Conservation (phyloP, 2,888 invertebrate genomes). For the Ptilodon capucinus region DNA sequence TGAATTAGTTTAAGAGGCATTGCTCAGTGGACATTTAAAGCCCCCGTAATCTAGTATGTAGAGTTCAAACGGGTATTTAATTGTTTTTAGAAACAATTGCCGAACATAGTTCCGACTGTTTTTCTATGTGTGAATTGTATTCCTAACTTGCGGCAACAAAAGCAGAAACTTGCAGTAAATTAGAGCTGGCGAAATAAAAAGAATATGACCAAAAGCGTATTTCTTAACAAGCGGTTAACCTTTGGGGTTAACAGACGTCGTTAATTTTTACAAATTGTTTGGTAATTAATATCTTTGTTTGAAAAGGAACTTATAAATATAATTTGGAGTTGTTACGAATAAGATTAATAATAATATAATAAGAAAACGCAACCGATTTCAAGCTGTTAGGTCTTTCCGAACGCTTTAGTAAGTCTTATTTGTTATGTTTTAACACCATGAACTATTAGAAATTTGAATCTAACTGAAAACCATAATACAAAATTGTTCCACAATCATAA, state of each 20-base stretch:
- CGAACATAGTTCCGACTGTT: slow-evolving; percentile 47
- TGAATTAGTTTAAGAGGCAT: too few relatives aligned
- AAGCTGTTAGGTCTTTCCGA: too few relatives aligned
- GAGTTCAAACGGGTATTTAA: slow-evolving; percentile 57
- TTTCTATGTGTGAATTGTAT: slow-evolving; percentile 48
- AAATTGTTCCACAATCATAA: too few relatives aligned
- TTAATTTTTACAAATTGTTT: slow-evolving; percentile 30
- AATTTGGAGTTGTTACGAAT: too few relatives aligned
- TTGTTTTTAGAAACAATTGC: slow-evolving; percentile 66
- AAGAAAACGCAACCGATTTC: too few relatives aligned
- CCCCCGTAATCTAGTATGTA: slow-evolving; percentile 54
- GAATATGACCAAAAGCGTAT: slow-evolving; percentile 21
- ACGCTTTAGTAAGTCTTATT: too few relatives aligned
- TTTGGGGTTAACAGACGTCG: slow-evolving; percentile 15
- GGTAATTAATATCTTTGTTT: slow-evolving; percentile 17
- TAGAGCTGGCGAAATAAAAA: slow-evolving; percentile 27
- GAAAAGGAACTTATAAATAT: too few relatives aligned
- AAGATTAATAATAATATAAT: too few relatives aligned
- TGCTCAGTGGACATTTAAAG: too few relatives aligned
- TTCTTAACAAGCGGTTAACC: slow-evolving; percentile 30
- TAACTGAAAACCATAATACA: too few relatives aligned
- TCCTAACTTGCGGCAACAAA: slow-evolving; percentile 24
- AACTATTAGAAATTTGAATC: too few relatives aligned
- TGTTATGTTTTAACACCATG: too few relatives aligned
- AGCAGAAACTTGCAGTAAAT: slow-evolving; percentile 28